Evolutionary conservation across 1,140 invertebrate genomes (phyloP), one percentile per base, ranked within the genome.

Genomic region (Trichonephila inaurata): DNA sequence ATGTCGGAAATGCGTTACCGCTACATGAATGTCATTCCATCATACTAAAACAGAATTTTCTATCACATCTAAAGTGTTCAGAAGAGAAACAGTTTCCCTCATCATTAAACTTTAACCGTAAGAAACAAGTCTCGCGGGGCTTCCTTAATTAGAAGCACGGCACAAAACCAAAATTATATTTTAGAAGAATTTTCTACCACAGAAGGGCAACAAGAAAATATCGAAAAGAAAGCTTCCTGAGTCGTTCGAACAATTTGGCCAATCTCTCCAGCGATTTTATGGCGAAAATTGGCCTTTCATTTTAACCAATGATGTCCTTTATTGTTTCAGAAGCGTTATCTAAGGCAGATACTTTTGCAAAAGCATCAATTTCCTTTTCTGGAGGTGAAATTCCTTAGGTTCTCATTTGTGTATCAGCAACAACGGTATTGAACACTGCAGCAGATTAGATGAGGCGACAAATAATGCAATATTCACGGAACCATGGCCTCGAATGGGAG

Each of bases 381-480:
- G 51, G 51, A 51, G 51, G 51, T 77, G 16, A 40, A 77, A 77
- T 77, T 77, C 72, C 28, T 77, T 28, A 77, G 33, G 72, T 77
- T 40, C 72, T 40, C 72, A 33, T 33, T 77, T 77, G 72, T 40
- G 33, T 40, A 33, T 64, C 62, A 64, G 18, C 62, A 64, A 19
- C 72, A 5, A 33, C 5, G 72, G 28, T 77, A 77, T 77, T 40
- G 24, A 64, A 64, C 18, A 19, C 33, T 24, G 72, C 24, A 18
- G 28, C 16, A 77, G 72, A 60, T 88, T 64, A 62, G 86, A 64
- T 88, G 86, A 44, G 33, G 60, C 62, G 86, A 64, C 86, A 66
- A 88, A 62, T 66, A 64, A 64, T n/a, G 60, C 33, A 88, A 88
- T 88, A 88, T 88, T 88, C 60, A 88, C 58, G 86, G 14, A 7